phyloP scores from a whole-genome alignment of 2,888 invertebrate genomes.

The Athalia circularis region DNA sequence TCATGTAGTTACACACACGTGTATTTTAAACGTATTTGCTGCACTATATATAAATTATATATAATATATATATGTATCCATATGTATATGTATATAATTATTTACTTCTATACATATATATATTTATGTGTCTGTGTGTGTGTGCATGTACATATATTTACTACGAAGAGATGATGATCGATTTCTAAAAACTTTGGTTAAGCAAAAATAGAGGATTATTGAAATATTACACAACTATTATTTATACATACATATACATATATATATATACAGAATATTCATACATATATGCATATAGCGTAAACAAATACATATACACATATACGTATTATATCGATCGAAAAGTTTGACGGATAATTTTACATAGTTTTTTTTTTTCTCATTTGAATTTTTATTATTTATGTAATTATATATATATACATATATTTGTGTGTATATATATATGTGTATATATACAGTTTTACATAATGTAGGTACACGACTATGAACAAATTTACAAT shows the following conservation, averaged over 20 bases:
- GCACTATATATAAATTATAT: neutral
- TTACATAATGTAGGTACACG: constrained; percentile 50
- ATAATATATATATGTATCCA: constrained; percentile 1
- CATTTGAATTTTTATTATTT: neutral
- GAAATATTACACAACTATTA: constrained; percentile 52
- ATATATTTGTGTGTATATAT: neutral
- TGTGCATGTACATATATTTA: neutral
- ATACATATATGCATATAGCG: neutral
- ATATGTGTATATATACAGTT: constrained; percentile 20
- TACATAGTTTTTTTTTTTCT: constrained; percentile 17
- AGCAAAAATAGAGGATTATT: constrained; percentile 69
- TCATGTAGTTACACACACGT: constrained; percentile 7
- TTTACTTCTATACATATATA: neutral
- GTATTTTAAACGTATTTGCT: neutral
- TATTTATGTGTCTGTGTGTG: neutral
- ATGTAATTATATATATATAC: neutral
- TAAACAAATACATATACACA: too few relatives aligned
- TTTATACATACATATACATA: constrained; percentile 23
- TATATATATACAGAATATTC: constrained; percentile 56
- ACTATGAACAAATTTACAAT: constrained; percentile 71
- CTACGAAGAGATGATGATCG: neutral
- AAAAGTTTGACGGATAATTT: too few relatives aligned
- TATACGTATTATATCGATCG: too few relatives aligned
- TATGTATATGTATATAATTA: neutral
- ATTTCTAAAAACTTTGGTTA: constrained; percentile 52